These are phyloP conservation scores for Dipus sagitta DNA, from an alignment of 2,797 vertebrate genomes.

Conservation along the genomic window DNA sequence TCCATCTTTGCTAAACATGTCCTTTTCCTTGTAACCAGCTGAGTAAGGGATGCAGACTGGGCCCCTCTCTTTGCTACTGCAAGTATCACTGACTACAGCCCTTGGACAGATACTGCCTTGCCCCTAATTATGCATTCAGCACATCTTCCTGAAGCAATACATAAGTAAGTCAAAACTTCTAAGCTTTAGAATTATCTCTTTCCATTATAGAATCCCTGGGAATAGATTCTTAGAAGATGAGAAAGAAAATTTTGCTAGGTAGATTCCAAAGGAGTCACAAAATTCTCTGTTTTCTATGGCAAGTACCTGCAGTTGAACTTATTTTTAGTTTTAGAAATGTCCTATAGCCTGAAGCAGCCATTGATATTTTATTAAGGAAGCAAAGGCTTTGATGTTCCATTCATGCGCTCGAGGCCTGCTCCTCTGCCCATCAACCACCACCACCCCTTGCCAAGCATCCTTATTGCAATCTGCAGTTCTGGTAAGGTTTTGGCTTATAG, in stretches of 20 bases:
- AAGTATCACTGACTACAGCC: neutral
- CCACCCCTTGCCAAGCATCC: neutral
- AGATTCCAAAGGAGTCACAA: constrained; percentile 30
- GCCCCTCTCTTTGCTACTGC: neutral
- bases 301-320: constrained; percentile 45
- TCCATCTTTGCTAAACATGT: neutral
- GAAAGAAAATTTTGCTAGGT: neutral
- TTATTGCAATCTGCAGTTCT: neutral
- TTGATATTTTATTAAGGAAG: constrained; percentile 66
- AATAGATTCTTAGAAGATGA: neutral
- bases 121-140: neutral
- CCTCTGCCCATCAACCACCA: neutral
- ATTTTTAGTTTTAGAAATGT: constrained; percentile 11
- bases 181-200: neutral
- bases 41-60: neutral
- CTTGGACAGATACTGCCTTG: neutral
- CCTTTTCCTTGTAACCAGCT: neutral
- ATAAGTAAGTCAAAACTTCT: neutral
- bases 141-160: neutral
- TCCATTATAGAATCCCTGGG: neutral
- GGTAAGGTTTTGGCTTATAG: neutral
- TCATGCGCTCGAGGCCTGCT: neutral
- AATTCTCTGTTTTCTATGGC: neutral
- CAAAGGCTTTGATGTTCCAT: constrained; percentile 32
- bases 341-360: neutral